Base-by-base conservation (phyloP, 2,113 vertebrate species). In the Lepus timidus region DNA sequence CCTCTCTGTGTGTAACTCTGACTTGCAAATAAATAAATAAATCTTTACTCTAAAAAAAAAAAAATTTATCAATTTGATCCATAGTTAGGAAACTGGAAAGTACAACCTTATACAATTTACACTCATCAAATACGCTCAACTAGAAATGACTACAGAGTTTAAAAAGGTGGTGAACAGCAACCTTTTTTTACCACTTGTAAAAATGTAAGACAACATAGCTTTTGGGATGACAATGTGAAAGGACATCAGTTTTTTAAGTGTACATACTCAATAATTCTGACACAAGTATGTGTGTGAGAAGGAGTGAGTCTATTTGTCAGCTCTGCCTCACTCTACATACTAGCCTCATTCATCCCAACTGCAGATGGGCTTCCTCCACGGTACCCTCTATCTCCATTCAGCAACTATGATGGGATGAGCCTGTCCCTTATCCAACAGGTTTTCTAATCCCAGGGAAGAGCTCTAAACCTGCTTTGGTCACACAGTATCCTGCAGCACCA, bases 21-120 rank as follows among this genome's bases (percentile, higher is more conserved):
- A 13, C 55, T 58, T 58, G 19, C 55, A 58, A 58, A 58, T 17
- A 58, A 14, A 58, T 58, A 58, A 58, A 58, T 58, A 58, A 58
- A 58, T 58, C 17, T 58, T 44, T 44, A 44, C 44, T 44, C 6
- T 36, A 39, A 39, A 39, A 73, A 36, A 22, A 39, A 8, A 73
- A 73, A 39, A 73, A n/a, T n/a, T 39, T 73, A 73, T 73, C 33
- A 73, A 73, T 19, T 39, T 36, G 22, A 73, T 17, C 33, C 22
- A 89, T 25, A 90, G 49, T 91, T 33, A 91, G 31, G 19, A 29
- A 81, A 92, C 64, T 64, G 44, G 25, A 93, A 93, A 86, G 89
- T 74, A 95, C 22, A 84, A 85, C 64, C 64, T 75, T 51, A 67
- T 49, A 65, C 39, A 61, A 88, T 75, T 91, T 79, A 76, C 27